Conservation (phyloP, 1,140 invertebrate genomes). For the Nylanderia fulva region DNA sequence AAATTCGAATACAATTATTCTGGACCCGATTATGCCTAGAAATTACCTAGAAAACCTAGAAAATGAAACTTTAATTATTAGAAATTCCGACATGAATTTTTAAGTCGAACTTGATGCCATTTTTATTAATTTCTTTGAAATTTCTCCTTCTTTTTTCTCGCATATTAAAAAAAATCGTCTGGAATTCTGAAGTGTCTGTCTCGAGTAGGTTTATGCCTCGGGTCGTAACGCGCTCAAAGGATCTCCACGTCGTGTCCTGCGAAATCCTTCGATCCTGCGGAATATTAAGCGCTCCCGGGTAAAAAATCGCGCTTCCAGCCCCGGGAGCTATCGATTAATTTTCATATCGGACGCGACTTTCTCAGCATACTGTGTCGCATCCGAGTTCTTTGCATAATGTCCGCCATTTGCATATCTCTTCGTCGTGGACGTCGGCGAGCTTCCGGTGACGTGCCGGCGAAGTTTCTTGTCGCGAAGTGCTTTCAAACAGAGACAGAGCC, state of each 20-base stretch:
- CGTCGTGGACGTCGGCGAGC: slow-evolving; percentile 29
- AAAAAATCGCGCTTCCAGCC: slow-evolving; percentile 6
- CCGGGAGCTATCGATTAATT: slow-evolving; percentile 65
- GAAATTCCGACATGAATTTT: too few relatives aligned
- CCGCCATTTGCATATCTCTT: slow-evolving; percentile 61
- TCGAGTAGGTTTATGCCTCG: background rate
- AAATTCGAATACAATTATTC: too few relatives aligned
- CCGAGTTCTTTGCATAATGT: slow-evolving; percentile 62
- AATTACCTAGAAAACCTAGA: too few relatives aligned
- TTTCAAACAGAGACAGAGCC: slow-evolving; percentile 36
- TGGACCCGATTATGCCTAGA: too few relatives aligned
- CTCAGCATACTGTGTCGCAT: slow-evolving; percentile 69
- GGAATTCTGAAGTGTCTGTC: background rate
- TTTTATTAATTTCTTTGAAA: background rate
- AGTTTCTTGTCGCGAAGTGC: slow-evolving; percentile 61
- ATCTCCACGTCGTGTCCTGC: background rate
- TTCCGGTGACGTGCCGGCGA: slow-evolving; percentile 45
- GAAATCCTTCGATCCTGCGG: slow-evolving; percentile 19
- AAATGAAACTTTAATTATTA: too few relatives aligned
- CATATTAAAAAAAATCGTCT: too few relatives aligned
- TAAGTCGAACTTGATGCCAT: too few relatives aligned
- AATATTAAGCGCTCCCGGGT: slow-evolving; percentile 31
- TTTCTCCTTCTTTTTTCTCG: background rate
- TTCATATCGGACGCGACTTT: slow-evolving; percentile 55
- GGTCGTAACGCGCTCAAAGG: background rate